Percentiles rank a stretch among this genome's conserved stretches.
phyloP scores from a whole-genome alignment of 2,113 vertebrate species.

The Propithecus coquereli region DNA sequence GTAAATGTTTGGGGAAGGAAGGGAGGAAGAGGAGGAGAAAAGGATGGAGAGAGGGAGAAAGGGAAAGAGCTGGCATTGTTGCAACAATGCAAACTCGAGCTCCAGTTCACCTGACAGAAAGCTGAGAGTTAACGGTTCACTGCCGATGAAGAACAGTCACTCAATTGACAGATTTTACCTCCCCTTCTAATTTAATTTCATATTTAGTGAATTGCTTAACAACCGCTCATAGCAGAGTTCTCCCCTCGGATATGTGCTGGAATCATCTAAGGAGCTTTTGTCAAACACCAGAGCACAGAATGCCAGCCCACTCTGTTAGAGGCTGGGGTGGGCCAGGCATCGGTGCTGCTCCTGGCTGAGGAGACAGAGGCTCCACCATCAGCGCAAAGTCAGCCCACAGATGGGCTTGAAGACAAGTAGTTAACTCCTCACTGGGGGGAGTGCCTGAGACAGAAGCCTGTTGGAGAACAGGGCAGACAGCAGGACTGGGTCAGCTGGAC shows the following conservation, averaged over 20 bases:
- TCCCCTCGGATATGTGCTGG: neutral
- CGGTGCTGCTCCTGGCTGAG: neutral
- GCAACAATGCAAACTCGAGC: neutral
- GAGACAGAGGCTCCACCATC: neutral
- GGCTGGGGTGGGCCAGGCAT: rapidly evolving
- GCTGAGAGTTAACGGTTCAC: neutral
- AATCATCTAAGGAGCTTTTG: neutral
- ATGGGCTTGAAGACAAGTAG: neutral
- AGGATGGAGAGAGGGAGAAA: neutral
- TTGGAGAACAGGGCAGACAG: neutral
- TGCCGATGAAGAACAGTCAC: neutral
- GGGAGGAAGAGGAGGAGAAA: neutral
- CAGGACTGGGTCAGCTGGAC: neutral
- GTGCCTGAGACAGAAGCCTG: neutral
- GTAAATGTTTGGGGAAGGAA: neutral
- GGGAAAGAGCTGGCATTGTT: neutral
- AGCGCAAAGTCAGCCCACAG: neutral
- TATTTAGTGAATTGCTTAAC: neutral
- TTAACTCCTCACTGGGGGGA: neutral
- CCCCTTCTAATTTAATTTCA: neutral
- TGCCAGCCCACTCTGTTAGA: neutral
- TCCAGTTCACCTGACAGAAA: neutral
- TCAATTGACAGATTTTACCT: neutral
- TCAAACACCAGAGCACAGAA: neutral
- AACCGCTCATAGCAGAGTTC: neutral